These are phyloP conservation scores for Drosophila greeni DNA, from an alignment of 2,888 invertebrate genomes.

Conservation along the genomic window DNA sequence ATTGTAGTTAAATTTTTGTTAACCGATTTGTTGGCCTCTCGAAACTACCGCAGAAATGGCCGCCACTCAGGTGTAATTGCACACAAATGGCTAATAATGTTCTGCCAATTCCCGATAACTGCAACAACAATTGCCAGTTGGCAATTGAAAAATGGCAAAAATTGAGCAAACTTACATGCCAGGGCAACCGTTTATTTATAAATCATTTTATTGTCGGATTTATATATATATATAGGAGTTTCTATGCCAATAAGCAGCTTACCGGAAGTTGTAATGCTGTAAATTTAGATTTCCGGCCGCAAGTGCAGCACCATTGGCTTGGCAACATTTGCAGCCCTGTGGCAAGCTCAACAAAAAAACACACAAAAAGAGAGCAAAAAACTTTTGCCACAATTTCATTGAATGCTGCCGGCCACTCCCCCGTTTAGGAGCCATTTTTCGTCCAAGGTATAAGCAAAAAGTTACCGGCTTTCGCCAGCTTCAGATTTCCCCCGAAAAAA, in stretches of 20 bases:
- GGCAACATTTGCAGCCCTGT: constrained; percentile 43
- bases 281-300: constrained; percentile 74
- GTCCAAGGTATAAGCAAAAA: constrained; percentile 65
- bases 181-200: constrained; percentile 64
- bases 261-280: constrained; percentile 74
- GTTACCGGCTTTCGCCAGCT: constrained; percentile 44
- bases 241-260: constrained; percentile 73
- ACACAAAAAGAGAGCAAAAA: constrained; percentile 24
- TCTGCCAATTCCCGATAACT: constrained; percentile 10
- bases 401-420: constrained; percentile 51
- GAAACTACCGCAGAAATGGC: constrained; percentile 37
- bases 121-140: constrained; percentile 34
- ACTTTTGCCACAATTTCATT: constrained; percentile 65
- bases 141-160: constrained; percentile 51
- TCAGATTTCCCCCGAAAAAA: not conserved
- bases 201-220: constrained; percentile 73
- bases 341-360: constrained; percentile 9
- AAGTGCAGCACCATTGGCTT: constrained; percentile 55
- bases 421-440: constrained; percentile 44
- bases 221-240: constrained; percentile 45
- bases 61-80: constrained; percentile 48
- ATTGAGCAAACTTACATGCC: constrained; percentile 39
- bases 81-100: constrained; percentile 54
- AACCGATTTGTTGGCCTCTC: constrained; percentile 35
- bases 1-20: constrained; percentile 29